A percentile compares a stretch with the other conserved stretches of the same genome.
phyloP scores from a whole-genome alignment of 2,797 vertebrate species.

The Sardinella longiceps region DNA sequence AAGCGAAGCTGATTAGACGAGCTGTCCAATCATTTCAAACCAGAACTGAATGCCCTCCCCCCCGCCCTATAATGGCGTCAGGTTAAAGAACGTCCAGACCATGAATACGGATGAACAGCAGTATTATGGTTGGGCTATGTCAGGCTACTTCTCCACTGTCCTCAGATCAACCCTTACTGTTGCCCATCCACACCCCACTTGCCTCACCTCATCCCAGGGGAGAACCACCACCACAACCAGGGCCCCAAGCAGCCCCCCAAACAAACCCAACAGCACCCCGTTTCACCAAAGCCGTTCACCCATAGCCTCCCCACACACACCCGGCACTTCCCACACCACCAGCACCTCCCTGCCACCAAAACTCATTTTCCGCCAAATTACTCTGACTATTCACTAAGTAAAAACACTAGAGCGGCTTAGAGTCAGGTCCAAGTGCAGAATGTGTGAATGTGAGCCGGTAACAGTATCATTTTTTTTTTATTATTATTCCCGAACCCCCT shows the following conservation, averaged over 20 bases:
- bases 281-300: not conserved
- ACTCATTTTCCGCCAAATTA: not conserved
- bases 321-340: not conserved
- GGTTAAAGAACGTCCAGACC: too few relatives aligned
- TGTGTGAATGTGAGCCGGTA: not conserved
- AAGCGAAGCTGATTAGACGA: too few relatives aligned
- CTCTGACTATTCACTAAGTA: not conserved
- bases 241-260: not conserved
- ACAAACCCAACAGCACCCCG: not conserved
- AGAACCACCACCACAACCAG: not conserved
- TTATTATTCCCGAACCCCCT: not conserved
- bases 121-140: too few relatives aligned
- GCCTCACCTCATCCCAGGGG: not conserved
- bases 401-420: not conserved
- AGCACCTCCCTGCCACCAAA: not conserved
- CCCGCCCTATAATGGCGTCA: too few relatives aligned
- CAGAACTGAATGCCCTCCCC: too few relatives aligned
- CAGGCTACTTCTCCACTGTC: too few relatives aligned
- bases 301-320: not conserved
- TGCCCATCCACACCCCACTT: not conserved
- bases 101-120: too few relatives aligned
- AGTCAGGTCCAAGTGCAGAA: not conserved
- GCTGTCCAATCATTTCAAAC: too few relatives aligned
- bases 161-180: not conserved
- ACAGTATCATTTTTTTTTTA: not conserved